Conservation (phyloP, 2,888 invertebrate genomes). For the Theristus sp. region DNA sequence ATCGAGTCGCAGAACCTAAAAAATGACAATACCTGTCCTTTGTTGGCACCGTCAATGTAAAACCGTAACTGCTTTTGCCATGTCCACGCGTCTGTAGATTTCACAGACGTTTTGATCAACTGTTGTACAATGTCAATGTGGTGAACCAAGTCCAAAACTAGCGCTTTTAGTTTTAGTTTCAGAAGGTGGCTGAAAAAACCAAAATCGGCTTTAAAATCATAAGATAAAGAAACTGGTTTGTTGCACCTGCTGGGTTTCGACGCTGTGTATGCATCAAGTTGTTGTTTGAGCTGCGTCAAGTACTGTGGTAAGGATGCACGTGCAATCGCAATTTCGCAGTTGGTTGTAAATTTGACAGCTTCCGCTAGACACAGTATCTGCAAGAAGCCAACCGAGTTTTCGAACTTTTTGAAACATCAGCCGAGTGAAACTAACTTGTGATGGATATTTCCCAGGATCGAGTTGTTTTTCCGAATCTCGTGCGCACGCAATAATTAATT, state of each 20-base stretch:
- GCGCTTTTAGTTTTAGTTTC: constrained; percentile 67
- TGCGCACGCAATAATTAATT: constrained; percentile 44
- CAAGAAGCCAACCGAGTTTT: too few relatives aligned
- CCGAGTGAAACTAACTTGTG: too few relatives aligned
- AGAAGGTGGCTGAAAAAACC: constrained; percentile 37
- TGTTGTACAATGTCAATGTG: constrained; percentile 61
- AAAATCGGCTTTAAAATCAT: too few relatives aligned
- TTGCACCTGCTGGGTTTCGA: constrained; percentile 32
- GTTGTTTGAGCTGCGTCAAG: constrained; percentile 28
- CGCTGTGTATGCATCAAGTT: constrained; percentile 36
- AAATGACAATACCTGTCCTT: too few relatives aligned
- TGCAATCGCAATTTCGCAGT: constrained; percentile 57
- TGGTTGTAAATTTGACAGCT: constrained; percentile 61
- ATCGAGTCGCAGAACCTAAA: too few relatives aligned
- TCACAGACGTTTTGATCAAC: constrained; percentile 51
- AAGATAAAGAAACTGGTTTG: too few relatives aligned
- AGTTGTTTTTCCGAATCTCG: constrained; percentile 31
- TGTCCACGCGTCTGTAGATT: too few relatives aligned
- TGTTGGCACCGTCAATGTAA: too few relatives aligned
- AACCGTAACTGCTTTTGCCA: too few relatives aligned
- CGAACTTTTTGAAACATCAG: too few relatives aligned
- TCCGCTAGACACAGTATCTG: constrained; percentile 62
- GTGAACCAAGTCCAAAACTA: constrained; percentile 81
- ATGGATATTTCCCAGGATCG: constrained; percentile 48
- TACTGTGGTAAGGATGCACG: constrained; percentile 22